Base-by-base conservation (phyloP, 2,888 invertebrate species). In the Campaea margaritaria region DNA sequence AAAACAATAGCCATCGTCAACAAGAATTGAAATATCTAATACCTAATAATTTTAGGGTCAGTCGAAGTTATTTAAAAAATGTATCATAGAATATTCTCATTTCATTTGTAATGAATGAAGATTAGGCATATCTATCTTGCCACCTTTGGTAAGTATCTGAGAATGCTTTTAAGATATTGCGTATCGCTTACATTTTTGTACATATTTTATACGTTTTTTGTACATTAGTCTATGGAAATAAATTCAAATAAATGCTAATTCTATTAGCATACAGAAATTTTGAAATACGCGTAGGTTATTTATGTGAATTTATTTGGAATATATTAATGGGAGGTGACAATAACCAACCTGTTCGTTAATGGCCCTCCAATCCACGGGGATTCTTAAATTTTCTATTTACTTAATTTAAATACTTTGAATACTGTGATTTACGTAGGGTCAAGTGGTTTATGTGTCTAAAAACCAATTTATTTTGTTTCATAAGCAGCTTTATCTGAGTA, bases 251-350 rank as follows among this genome's bases (percentile, higher is more conserved):
- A 68, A 57, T 66, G 56, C 56, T 54, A 62, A 68, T 70, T 53
- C 67, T 42, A 67, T 68, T 65, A 60, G 59, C 68, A 65, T 64
- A 70, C 58, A 51, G 58, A 64, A 58, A 66, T 61, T 64, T 68
- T 56, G 58, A 59, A 67, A 66, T 58, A 65, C 58, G 59, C 63
- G 68, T 62, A 65, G 62, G 60, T 58, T 60, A 64, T 63, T 69
- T 63, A 63, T 63, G 36, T 47, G 54, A 62, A 67, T 65, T 64
- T 67, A 65, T 69, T 49, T 54, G 41, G 43, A 64, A 64, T 67
- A 66, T 69, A 64, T 67, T 64, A 67, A 67, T 67, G 61, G 55
- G 46, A 62, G 67, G 62, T 67, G 69, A 69, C 69, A 69, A 67
- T 64, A 61, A 58, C 45, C 55, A 64, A 69, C 67, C 64, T 67